Evolutionary conservation across 2,797 vertebrate genomes (phyloP), one percentile per base, ranked within the genome.

Genomic region (Sarcoramphus papa): DNA sequence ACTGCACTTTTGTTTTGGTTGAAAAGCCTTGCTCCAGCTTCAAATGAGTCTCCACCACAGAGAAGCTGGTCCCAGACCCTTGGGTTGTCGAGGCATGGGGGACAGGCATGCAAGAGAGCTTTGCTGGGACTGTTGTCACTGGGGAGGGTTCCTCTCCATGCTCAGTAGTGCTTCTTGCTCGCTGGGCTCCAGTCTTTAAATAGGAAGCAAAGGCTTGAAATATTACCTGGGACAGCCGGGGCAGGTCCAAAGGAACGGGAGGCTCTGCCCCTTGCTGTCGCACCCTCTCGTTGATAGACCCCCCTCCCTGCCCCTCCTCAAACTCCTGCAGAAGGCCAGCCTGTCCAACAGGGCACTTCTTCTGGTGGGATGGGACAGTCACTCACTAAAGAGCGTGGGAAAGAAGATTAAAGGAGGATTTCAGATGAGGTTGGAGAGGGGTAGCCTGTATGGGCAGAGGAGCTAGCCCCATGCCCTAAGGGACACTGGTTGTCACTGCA

Each of bases 31-130:
- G 25, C 31, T 73, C 21, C 48, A 76, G 24, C 33, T 72, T 81
- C n/a, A 57, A n/a, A 81, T 22, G 20, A 30, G 8, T 41, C 13
- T 62, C n/a, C 5, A 4, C 28, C 16, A 20, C 43, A 41, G 33
- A 31, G 21, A 59, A 72, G 25, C 23, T 75, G 40, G 21, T 72
- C 12, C 28, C 43, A 45, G 24, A 12, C 9, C 17, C n/a, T 57
- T 67, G 23, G 33, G 14, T 25, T 43, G 7, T 7, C 1, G 6
- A 74, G 31, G 25, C 19, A n/a, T 0, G 0, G 28, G 19, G 5
- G 14, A 9, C 7, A 53, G 28, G 27, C 2, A 0, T 64, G 30
- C 47, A 43, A 43, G 56, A 62, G 24, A 90, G 51, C 19, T 90
- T 74, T 85, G 7, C 22, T 65, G 51, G 45, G 14, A 33, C 10